Percentiles rank a stretch among this genome's conserved stretches.
phyloP scores from a whole-genome alignment of 1,140 invertebrate genomes.

The Aradophagus sp. region DNA sequence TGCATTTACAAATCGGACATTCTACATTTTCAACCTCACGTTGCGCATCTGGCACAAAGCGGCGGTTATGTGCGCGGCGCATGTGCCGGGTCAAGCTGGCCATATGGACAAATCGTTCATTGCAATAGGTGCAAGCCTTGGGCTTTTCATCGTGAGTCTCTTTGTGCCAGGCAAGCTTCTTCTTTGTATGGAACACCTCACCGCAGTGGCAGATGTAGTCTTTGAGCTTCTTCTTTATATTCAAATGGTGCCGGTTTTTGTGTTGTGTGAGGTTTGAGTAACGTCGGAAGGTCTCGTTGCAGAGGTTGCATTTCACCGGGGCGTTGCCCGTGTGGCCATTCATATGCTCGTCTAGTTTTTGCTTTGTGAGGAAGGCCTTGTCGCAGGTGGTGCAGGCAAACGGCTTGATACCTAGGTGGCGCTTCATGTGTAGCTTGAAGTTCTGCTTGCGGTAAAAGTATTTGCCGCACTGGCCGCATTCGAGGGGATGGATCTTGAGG shows the following conservation, averaged over 20 bases:
- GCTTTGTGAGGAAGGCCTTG: constrained; percentile 86
- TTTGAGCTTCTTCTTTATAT: constrained; percentile 80
- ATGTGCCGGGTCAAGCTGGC: constrained; percentile 89
- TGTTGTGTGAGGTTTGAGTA: constrained; percentile 91
- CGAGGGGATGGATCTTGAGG: constrained; percentile 84
- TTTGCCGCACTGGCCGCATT: constrained; percentile 86
- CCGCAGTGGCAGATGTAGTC: constrained; percentile 89
- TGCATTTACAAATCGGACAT: constrained; percentile 86
- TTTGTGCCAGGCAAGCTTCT: constrained; percentile 88
- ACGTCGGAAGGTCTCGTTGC: constrained; percentile 87
- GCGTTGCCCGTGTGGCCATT: constrained; percentile 87
- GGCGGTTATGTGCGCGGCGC: constrained; percentile 84
- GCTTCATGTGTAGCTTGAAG: constrained; percentile 84
- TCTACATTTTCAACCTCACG: constrained; percentile 82
- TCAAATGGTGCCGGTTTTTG: constrained; percentile 81
- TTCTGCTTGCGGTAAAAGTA: constrained; percentile 83
- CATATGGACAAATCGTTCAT: constrained; percentile 87
- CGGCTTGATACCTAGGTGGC: constrained; percentile 85
- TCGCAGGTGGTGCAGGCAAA: constrained; percentile 86
- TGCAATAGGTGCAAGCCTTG: constrained; percentile 87
- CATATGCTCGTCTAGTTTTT: constrained; percentile 86
- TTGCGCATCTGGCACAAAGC: constrained; percentile 80
- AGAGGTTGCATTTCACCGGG: constrained; percentile 87
- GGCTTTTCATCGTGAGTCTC: constrained; percentile 88
- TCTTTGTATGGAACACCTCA: constrained; percentile 86